Evolutionary conservation across 2,888 invertebrate species (phyloP), one percentile per base, ranked within the genome.

Genomic region (Drosophila meridiana): DNA sequence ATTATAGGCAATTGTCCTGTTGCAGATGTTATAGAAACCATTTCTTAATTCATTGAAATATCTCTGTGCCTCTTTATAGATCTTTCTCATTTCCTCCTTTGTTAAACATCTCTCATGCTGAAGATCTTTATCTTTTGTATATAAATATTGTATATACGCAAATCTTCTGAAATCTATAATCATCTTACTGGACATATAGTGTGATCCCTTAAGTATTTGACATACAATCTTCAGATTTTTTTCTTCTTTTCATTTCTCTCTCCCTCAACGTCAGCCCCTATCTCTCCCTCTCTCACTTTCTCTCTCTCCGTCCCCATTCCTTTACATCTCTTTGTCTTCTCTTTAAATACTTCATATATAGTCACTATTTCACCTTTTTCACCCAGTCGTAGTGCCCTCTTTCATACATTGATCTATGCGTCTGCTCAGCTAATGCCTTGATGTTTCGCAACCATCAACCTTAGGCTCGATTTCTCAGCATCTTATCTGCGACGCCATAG

Each of bases 401-500:
- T n/a, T n/a, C 13, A 30, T 14, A 30, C 13, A 60, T 38, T 50
- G 50, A 50, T 50, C 50, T 26, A 3, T 3, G 7, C 26, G 28
- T 14, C 14, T 36, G 30, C 5, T 8, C 11, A 14, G 9, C 26
- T 1, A 0, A 28, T 38, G 36, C 3, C 20, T 38, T 34, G 20
- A 13, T 13, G 8, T 6, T 26, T 40, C 38, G 30, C n/a, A 48
- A 6, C 3, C 14, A 11, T 28, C 53, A n/a, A 55, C 3, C 14
- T 9, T 20, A 6, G 2, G 38, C 42, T 42, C 14, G 14, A 42
- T 62, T 26, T 11, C 32, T 45, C 8, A 34, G 38, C 13, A 13
- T 47, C 42, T 60, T 75, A 63, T 60, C 59, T 60, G 20, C 11
- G 14, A 1, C 2, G 50, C 11, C 32, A 8, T 60, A 30, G 47